phyloP scores from a whole-genome alignment of 2,113 vertebrate genomes.

The Rhombomys opimus region DNA sequence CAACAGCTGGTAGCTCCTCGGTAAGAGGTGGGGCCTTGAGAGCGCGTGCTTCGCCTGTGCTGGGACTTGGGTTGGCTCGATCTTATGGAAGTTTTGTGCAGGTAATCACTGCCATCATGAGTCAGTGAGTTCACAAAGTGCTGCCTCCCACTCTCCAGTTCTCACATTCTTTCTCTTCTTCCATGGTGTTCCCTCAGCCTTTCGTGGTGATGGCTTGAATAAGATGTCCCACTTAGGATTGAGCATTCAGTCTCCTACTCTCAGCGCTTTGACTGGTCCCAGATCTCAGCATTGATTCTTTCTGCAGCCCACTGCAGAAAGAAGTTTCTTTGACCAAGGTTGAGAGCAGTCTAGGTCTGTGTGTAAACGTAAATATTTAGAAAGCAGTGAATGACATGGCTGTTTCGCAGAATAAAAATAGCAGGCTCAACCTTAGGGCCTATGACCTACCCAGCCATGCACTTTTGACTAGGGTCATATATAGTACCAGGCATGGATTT shows the following conservation, averaged over 20 bases:
- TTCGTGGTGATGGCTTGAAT: background rate
- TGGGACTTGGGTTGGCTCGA: background rate
- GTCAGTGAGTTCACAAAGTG: background rate
- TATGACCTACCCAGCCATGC: background rate
- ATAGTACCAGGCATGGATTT: too few relatives aligned
- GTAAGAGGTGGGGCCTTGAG: background rate
- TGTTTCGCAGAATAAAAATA: background rate
- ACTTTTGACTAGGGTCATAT: background rate
- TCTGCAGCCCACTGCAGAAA: background rate
- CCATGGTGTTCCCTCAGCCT: background rate
- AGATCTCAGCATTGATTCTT: background rate
- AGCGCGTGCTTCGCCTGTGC: background rate
- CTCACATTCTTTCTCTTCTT: background rate
- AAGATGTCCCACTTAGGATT: background rate
- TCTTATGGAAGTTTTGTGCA: background rate
- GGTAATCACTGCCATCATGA: background rate
- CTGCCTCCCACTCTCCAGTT: background rate
- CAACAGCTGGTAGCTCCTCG: too few relatives aligned
- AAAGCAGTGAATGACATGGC: background rate
- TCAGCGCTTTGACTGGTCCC: background rate
- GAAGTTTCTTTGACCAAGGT: background rate
- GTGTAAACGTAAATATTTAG: background rate
- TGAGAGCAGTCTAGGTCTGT: background rate
- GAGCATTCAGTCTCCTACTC: background rate
- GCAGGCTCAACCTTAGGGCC: background rate